phyloP scores from a whole-genome alignment of 2,797 vertebrate species.

The Galagoides demidoff region DNA sequence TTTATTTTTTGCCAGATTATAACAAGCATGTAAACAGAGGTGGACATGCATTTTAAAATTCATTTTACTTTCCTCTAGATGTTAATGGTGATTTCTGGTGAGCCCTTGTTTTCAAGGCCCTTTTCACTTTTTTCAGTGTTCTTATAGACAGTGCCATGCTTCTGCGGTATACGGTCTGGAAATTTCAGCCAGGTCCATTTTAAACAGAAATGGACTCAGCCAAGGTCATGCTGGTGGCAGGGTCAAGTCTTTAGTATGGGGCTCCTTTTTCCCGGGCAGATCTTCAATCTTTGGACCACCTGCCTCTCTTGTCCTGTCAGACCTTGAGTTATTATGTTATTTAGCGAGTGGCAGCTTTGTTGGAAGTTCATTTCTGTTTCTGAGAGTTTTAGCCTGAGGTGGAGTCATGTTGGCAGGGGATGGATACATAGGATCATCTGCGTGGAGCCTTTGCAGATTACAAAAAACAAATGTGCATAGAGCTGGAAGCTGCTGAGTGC shows the following conservation, averaged over 20 bases:
- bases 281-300: conserved; percentile 53
- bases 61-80: not conserved
- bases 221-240: not conserved
- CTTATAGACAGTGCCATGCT: not conserved
- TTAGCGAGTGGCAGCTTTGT: conserved; percentile 54
- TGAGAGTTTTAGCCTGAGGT: conserved; percentile 55
- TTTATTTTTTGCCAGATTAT: not conserved
- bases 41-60: not conserved
- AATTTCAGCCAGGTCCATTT: not conserved
- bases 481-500: not conserved
- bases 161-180: not conserved
- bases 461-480: not conserved
- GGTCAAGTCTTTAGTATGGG: not conserved
- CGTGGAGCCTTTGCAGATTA: not conserved
- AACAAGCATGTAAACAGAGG: not conserved
- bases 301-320: conserved; percentile 32
- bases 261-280: conserved; percentile 15
- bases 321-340: not conserved
- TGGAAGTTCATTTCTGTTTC: conserved; percentile 65
- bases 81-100: not conserved
- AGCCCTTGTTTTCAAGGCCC: not conserved
- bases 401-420: not conserved
- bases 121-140: not conserved
- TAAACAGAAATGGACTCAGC: not conserved
- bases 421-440: not conserved